Evolutionary conservation across 2,888 invertebrate genomes (phyloP).

Genomic region (Chrysolina haemoptera): DNA sequence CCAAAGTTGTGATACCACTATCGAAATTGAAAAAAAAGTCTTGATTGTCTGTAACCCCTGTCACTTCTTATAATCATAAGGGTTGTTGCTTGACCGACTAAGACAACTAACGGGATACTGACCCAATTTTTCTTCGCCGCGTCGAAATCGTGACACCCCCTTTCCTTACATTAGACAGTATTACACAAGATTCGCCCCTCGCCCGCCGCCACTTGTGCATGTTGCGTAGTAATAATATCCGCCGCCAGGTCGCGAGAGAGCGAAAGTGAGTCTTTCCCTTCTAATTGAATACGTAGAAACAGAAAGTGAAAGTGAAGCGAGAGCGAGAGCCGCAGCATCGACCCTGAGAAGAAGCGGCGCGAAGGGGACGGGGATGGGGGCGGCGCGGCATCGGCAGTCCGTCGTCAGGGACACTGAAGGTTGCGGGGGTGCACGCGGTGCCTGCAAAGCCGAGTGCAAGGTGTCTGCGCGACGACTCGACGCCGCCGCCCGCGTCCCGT

Average conservation of each 20-base stretch:
- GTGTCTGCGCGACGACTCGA: constrained; percentile 71
- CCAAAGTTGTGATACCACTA: too few relatives aligned
- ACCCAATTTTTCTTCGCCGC: not conserved
- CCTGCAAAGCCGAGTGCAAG: constrained; percentile 69
- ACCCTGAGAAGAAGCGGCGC: constrained; percentile 52
- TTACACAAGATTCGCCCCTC: constrained; percentile 1
- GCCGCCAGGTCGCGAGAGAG: constrained; percentile 9
- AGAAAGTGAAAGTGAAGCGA: constrained; percentile 54
- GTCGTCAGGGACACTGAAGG: constrained; percentile 58
- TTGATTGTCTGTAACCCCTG: too few relatives aligned
- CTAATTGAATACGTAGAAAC: constrained; percentile 50
- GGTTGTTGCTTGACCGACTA: not conserved
- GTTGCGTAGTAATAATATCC: constrained; percentile 17
- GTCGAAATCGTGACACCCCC: not conserved
- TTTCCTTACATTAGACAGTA: constrained; percentile 7
- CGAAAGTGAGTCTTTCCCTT: constrained; percentile 36
- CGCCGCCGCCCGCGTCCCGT: constrained; percentile 66
- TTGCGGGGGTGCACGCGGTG: constrained; percentile 60
- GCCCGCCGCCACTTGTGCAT: constrained; percentile 1
- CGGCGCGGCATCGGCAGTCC: constrained; percentile 43
- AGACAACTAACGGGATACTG: not conserved
- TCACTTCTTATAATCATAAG: too few relatives aligned
- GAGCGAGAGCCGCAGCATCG: constrained; percentile 33
- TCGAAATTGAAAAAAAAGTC: too few relatives aligned
- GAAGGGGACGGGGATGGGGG: constrained; percentile 47